Base-by-base conservation (phyloP, 2,797 vertebrate species). In the Mormyrus hasselquistii region DNA sequence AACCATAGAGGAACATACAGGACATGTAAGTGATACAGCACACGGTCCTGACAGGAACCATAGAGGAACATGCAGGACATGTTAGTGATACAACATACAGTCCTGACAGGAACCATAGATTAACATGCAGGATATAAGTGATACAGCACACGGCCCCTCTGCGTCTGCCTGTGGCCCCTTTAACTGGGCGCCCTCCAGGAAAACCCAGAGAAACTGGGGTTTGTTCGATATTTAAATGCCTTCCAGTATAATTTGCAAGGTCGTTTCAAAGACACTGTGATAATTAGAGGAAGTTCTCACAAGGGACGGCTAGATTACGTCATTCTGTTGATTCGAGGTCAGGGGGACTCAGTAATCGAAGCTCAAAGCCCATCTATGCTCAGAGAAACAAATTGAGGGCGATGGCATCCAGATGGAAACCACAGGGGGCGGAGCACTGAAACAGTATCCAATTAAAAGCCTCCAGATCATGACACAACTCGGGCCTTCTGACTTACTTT, bases 251-350 rank as follows among this genome's bases (percentile, higher is more conserved):
- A 59, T 47, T 59, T 73, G n/a, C 90, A 93, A 93, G 91, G 92
- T 93, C 91, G 88, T 38, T 88, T 89, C 44, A 90, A 90, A 92
- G 90, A 91, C 89, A 90, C 84, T 9, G 29, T 44, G 55, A 90
- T 90, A 91, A 92, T 92, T 92, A 90, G 89, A 91, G 34, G 88
- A 53, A 44, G 53, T 44, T 90, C 88, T 41, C 91, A 88, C 82
- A 73, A 90, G 85, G 89, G 91, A 44, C 14, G 86, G 50, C 90
- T 34, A 53, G 8, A 82, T 84, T 62, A 52, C 89, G n/a, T 76
- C 69, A 41, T 76, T 41, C 69, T 76, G 69, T 57, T 83, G 88
- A 88, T 83, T 88, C 76, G 82, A 84, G 88, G 88, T 84, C 73
- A 49, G 73, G 57, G 76, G 38, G 53, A 52, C 88, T 41, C 73